Evolutionary conservation across 2,797 vertebrate genomes (phyloP).

Genomic region (Meda fulgida): DNA sequence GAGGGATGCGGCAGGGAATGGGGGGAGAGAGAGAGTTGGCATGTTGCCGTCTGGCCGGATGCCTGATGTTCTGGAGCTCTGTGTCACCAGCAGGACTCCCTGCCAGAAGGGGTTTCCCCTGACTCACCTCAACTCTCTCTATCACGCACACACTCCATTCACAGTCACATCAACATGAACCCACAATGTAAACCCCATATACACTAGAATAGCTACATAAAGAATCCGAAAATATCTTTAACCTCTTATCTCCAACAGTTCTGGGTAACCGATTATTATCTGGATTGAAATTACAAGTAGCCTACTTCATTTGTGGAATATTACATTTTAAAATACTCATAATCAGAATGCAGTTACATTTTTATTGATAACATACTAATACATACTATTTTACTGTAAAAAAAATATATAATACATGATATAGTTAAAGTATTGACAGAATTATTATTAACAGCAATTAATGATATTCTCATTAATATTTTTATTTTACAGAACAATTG

Average conservation of each 20-base stretch:
- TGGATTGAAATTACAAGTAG: neutral
- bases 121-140: constrained; percentile 64
- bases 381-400: neutral
- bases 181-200: constrained; percentile 1
- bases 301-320: neutral
- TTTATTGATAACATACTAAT: neutral
- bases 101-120: constrained; percentile 81
- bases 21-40: constrained; percentile 64
- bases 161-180: constrained; percentile 35
- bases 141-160: constrained; percentile 49
- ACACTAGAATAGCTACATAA: neutral
- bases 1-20: constrained; percentile 50
- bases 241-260: neutral
- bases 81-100: constrained; percentile 77
- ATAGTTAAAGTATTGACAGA: neutral
- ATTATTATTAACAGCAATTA: neutral
- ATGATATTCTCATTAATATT: neutral
- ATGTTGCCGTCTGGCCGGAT: constrained; percentile 71
- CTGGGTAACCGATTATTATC: neutral
- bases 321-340: neutral
- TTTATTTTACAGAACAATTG: neutral
- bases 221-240: constrained; percentile 2
- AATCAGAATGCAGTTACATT: neutral
- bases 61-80: constrained; percentile 74
- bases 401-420: too few relatives aligned